phyloP scores from a whole-genome alignment of 2,113 vertebrate species.

The Rhipidura dahli region DNA sequence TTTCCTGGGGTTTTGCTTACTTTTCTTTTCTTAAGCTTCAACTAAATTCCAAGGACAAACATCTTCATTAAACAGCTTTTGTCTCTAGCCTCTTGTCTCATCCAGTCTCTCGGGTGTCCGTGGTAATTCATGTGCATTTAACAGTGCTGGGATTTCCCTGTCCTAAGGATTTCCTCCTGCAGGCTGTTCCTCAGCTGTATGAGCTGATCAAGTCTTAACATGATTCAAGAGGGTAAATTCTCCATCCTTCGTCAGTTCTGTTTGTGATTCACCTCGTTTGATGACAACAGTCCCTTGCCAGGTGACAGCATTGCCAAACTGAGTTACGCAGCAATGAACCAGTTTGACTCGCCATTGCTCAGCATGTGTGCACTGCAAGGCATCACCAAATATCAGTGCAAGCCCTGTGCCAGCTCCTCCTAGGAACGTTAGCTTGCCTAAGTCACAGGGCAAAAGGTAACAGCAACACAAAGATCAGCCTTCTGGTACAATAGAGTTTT shows the following conservation, averaged over 20 bases:
- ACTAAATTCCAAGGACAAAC: neutral
- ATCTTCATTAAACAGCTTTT: neutral
- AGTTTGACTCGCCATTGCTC: conserved; percentile 19
- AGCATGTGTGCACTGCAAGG: neutral
- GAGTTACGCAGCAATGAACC: neutral
- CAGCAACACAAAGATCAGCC: neutral
- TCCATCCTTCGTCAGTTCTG: neutral
- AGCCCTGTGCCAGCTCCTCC: neutral
- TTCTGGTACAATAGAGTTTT: neutral
- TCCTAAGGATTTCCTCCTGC: neutral
- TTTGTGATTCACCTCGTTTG: neutral
- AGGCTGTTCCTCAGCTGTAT: neutral
- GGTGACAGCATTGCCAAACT: neutral
- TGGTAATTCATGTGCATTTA: neutral
- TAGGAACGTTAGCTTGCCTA: accelerated
- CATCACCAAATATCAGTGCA: neutral
- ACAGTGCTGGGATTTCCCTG: neutral
- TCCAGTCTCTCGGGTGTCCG: neutral
- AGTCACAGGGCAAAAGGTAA: neutral
- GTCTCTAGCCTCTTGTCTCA: neutral
- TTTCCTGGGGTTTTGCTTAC: neutral
- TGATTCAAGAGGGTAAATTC: neutral
- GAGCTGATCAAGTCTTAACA: neutral
- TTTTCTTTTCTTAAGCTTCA: neutral
- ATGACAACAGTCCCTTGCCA: neutral